Evolutionary conservation across 2,797 vertebrate genomes (phyloP).

Genomic region (Anabas testudineus): DNA sequence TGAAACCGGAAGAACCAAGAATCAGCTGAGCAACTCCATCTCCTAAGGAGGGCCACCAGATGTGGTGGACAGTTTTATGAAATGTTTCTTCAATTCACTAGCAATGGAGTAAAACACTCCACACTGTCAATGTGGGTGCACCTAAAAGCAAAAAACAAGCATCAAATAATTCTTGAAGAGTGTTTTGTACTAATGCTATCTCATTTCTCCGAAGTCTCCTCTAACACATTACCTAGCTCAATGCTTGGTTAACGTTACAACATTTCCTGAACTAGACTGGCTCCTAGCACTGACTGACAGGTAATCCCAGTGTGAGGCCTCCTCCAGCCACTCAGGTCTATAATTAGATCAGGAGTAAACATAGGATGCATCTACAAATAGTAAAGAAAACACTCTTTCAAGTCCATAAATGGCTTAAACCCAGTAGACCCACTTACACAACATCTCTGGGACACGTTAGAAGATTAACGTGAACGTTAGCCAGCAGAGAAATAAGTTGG

Average conservation of each 20-base stretch:
- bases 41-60: too few relatives aligned
- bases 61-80: neutral
- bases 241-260: neutral
- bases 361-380: constrained; percentile 50
- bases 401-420: constrained; percentile 29
- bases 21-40: neutral
- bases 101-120: too few relatives aligned
- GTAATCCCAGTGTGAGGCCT: constrained; percentile 25
- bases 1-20: neutral
- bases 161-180: neutral
- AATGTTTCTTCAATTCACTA: too few relatives aligned
- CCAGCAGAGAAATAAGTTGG: neutral
- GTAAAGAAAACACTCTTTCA: constrained; percentile 32
- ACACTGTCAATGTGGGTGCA: too few relatives aligned
- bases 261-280: constrained; percentile 19
- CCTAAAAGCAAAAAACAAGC: neutral
- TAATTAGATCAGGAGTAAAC: constrained; percentile 62
- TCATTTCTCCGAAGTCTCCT: constrained; percentile 25
- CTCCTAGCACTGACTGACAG: constrained; percentile 28
- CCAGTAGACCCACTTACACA: neutral
- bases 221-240: constrained; percentile 1
- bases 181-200: constrained; percentile 22
- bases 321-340: constrained; percentile 24
- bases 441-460: neutral
- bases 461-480: neutral